Evolutionary conservation across 1,140 invertebrate species (phyloP).

Genomic region (Bombus haemorrhoidalis): DNA sequence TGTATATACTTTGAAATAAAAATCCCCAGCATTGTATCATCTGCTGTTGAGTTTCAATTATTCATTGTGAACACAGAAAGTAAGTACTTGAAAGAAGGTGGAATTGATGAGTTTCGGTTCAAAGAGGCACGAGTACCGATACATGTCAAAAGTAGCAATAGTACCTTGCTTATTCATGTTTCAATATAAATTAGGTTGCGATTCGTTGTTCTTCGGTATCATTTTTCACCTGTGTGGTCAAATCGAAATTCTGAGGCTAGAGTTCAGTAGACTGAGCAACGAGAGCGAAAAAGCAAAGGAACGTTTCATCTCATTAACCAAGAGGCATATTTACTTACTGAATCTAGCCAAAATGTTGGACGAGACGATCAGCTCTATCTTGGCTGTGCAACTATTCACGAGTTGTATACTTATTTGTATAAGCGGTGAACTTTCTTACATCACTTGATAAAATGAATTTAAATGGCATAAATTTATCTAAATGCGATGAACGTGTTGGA

Average conservation of each 20-base stretch:
- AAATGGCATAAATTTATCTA: too few relatives aligned
- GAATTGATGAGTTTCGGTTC: too few relatives aligned
- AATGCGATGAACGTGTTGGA: too few relatives aligned
- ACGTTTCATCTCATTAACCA: neutral
- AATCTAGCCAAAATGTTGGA: slow-evolving; percentile 20
- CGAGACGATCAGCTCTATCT: slow-evolving; percentile 26
- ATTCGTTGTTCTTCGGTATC: slow-evolving; percentile 49
- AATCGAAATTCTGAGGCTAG: slow-evolving; percentile 35
- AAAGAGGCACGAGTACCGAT: fast-evolving
- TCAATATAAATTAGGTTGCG: slow-evolving; percentile 28
- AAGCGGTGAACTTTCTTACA: slow-evolving; percentile 26
- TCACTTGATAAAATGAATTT: neutral
- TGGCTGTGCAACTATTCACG: slow-evolving; percentile 40
- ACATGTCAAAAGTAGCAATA: neutral
- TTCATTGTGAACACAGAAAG: too few relatives aligned
- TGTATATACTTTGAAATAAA: too few relatives aligned
- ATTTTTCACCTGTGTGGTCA: slow-evolving; percentile 54
- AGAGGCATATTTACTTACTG: slow-evolving; percentile 36
- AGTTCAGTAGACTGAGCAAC: slow-evolving; percentile 5
- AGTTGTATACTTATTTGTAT: slow-evolving; percentile 47
- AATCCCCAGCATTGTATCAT: too few relatives aligned
- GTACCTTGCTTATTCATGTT: neutral
- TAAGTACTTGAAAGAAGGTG: too few relatives aligned
- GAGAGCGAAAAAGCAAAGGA: neutral
- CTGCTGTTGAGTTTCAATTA: too few relatives aligned